Evolutionary conservation across 2,113 vertebrate genomes (phyloP).

Genomic region (Coracopsis vasa): DNA sequence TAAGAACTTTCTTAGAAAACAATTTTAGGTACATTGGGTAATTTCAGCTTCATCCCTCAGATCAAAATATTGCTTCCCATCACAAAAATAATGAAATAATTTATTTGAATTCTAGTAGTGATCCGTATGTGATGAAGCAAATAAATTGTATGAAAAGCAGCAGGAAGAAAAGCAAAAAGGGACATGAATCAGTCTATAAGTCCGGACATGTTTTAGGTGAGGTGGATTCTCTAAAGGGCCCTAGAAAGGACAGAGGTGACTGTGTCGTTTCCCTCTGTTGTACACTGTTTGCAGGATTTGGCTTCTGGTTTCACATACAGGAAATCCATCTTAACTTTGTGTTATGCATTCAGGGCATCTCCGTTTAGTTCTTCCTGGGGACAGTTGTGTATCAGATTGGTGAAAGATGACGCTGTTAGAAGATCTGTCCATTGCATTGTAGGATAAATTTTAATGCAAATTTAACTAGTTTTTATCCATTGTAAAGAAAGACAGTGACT

Average conservation of each 20-base stretch:
- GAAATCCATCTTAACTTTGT: neutral
- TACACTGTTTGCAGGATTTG: neutral
- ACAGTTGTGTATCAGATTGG: accelerated
- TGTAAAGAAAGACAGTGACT: accelerated
- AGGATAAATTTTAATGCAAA: neutral
- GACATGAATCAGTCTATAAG: neutral
- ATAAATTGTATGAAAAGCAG: neutral
- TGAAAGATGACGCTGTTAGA: accelerated
- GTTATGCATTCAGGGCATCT: neutral
- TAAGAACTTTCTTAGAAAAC: neutral
- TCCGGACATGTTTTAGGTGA: neutral
- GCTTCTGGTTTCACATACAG: accelerated
- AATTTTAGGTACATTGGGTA: neutral
- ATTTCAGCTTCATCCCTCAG: neutral
- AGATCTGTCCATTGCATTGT: accelerated
- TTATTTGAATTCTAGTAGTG: neutral
- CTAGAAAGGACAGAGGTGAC: neutral
- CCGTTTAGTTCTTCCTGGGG: neutral
- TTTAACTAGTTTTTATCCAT: neutral
- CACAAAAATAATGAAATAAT: neutral
- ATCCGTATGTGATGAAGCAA: neutral
- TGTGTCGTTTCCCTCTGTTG: neutral
- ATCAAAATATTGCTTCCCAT: neutral
- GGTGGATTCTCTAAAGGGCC: neutral
- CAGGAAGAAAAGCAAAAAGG: neutral